phyloP scores from a whole-genome alignment of 2,888 invertebrate species.

The Sycophila texana region DNA sequence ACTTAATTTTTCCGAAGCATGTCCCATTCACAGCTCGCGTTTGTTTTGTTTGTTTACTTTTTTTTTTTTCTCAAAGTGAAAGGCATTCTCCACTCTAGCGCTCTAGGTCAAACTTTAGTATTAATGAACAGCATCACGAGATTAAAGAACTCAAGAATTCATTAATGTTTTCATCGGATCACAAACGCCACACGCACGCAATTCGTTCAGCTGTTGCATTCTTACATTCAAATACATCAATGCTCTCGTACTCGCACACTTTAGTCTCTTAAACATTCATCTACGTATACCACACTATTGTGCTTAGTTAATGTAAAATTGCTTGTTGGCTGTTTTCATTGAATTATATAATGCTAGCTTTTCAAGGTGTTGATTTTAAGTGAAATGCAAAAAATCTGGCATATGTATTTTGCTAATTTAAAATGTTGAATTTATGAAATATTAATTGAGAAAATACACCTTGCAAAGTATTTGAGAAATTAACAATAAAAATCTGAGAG shows the following conservation, averaged over 20 bases:
- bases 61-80: slow-evolving; percentile 26
- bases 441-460: slow-evolving; percentile 45
- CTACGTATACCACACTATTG: slow-evolving; percentile 66
- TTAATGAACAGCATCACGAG: slow-evolving; percentile 36
- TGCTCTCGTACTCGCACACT: slow-evolving; percentile 58
- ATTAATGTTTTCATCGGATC: slow-evolving; percentile 21
- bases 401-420: neutral
- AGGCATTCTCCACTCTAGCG: slow-evolving; percentile 15
- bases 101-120: slow-evolving; percentile 38
- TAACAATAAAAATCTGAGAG: slow-evolving; percentile 18
- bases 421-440: neutral
- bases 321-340: slow-evolving; percentile 50
- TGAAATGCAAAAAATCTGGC: neutral
- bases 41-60: neutral
- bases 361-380: slow-evolving; percentile 42
- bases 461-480: slow-evolving; percentile 46
- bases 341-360: slow-evolving; percentile 34
- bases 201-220: slow-evolving; percentile 53
- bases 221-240: slow-evolving; percentile 60
- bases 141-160: slow-evolving; percentile 34
- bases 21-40: slow-evolving; percentile 46
- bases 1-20: slow-evolving; percentile 36
- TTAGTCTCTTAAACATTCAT: slow-evolving; percentile 66
- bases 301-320: slow-evolving; percentile 55
- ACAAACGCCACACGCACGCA: slow-evolving; percentile 49